These are phyloP conservation scores for Ophiodon elongatus DNA, from an alignment of 2,113 vertebrate genomes.

Conservation along the genomic window DNA sequence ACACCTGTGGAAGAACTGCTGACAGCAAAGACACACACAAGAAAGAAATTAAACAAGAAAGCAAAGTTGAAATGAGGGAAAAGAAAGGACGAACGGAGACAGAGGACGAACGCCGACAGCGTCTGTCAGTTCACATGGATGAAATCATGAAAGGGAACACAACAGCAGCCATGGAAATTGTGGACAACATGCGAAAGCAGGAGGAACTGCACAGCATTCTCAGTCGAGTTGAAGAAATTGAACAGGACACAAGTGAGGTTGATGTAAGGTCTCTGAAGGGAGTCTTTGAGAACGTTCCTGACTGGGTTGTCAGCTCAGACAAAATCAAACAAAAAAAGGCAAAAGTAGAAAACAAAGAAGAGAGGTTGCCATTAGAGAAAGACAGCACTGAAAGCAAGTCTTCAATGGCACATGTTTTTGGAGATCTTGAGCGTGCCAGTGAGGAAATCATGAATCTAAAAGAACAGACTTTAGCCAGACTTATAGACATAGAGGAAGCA, in stretches of 20 bases:
- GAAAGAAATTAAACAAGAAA: conserved; percentile 25
- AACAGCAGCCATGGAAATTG: conserved; percentile 87
- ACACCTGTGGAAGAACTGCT: conserved; percentile 18
- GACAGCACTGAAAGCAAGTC: conserved; percentile 77
- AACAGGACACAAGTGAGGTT: conserved; percentile 87
- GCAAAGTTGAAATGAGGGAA: conserved; percentile 84
- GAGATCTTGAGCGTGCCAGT: conserved; percentile 91
- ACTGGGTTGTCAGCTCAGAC: conserved; percentile 81
- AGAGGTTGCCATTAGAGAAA: conserved; percentile 47
- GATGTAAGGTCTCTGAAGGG: conserved; percentile 86
- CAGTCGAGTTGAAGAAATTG: conserved; percentile 88
- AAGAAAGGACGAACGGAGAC: conserved; percentile 86
- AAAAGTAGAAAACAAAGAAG: conserved; percentile 53
- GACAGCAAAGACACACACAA: conserved; percentile 13
- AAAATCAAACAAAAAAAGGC: conserved; percentile 54
- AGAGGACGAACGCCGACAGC: conserved; percentile 88
- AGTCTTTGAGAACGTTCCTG: conserved; percentile 89
- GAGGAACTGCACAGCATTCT: conserved; percentile 90
- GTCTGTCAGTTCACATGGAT: conserved; percentile 91
- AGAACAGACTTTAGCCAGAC: conserved; percentile 92
- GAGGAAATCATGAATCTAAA: conserved; percentile 92
- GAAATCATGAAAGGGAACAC: conserved; percentile 91
- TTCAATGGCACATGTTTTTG: conserved; percentile 89
- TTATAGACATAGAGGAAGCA: conserved; percentile 91
- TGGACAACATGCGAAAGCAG: conserved; percentile 88